These are phyloP conservation scores for Exocentrus adspersus DNA, from an alignment of 2,888 invertebrate genomes.

Conservation along the genomic window DNA sequence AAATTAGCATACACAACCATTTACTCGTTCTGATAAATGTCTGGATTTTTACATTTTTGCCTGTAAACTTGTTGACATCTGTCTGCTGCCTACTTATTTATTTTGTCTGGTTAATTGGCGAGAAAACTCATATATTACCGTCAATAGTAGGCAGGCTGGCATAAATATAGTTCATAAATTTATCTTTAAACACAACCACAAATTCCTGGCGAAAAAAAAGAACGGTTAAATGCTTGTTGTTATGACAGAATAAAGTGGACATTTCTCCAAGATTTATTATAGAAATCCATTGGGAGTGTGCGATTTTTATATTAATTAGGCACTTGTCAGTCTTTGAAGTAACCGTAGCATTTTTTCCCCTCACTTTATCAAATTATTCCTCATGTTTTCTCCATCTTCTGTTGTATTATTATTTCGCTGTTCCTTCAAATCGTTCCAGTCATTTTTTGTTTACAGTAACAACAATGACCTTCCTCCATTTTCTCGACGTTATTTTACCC, in stretches of 20 bases:
- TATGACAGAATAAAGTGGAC: not conserved
- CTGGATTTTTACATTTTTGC: not conserved
- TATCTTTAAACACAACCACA: not conserved
- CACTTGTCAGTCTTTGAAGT: too few species aligned
- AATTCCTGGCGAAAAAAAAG: not conserved
- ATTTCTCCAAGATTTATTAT: not conserved
- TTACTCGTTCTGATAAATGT: not conserved
- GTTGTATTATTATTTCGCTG: too few species aligned
- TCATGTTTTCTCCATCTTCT: too few species aligned
- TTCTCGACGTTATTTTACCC: too few species aligned
- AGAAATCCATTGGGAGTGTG: too few species aligned
- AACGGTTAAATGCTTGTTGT: not conserved
- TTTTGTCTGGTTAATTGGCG: not conserved
- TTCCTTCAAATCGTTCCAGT: too few species aligned
- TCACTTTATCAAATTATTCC: too few species aligned
- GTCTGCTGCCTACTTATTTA: not conserved
- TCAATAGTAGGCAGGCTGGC: not conserved
- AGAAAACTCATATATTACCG: not conserved
- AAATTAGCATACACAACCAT: not conserved
- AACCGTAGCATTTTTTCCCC: too few species aligned
- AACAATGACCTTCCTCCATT: too few species aligned
- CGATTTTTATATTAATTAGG: too few species aligned
- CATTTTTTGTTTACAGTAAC: too few species aligned
- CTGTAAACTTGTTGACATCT: not conserved
- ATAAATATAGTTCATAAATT: not conserved